These are phyloP conservation scores for Fragum whitleyi DNA, from an alignment of 2,888 invertebrate genomes.

Conservation along the genomic window DNA sequence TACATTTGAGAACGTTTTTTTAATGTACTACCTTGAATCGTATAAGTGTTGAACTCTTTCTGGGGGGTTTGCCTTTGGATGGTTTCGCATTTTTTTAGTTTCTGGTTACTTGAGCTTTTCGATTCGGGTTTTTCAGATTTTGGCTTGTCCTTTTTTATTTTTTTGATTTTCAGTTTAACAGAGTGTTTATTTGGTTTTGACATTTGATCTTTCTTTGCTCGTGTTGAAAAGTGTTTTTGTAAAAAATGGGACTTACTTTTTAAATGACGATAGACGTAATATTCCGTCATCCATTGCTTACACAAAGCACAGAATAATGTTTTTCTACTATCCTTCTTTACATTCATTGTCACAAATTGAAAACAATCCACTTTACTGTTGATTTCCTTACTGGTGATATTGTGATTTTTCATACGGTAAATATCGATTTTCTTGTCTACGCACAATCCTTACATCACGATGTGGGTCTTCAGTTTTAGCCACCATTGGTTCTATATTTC, in stretches of 20 bases:
- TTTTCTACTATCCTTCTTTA: constrained; percentile 34
- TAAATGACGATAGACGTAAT: constrained; percentile 42
- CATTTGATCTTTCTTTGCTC: constrained; percentile 2
- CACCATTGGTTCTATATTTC: background rate
- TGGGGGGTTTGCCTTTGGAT: constrained; percentile 1
- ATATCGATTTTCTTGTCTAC: background rate
- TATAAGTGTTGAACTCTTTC: background rate
- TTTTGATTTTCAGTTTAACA: background rate
- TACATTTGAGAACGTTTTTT: constrained; percentile 21
- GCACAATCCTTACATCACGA: background rate
- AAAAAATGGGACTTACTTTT: constrained; percentile 37
- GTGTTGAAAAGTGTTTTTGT: constrained; percentile 25
- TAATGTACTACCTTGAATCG: constrained; percentile 20
- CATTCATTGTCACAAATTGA: constrained; percentile 1
- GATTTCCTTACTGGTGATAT: background rate
- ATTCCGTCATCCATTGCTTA: constrained; percentile 53
- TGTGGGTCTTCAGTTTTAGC: background rate
- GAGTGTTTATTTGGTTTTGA: background rate
- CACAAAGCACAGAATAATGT: constrained; percentile 43
- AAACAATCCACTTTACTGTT: background rate
- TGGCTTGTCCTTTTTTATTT: background rate
- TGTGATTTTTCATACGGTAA: background rate
- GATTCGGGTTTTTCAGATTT: background rate
- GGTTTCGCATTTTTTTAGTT: constrained; percentile 10
- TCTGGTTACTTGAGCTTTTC: background rate